phyloP scores from a whole-genome alignment of 2,888 invertebrate genomes.

The Pimpla rufipes region DNA sequence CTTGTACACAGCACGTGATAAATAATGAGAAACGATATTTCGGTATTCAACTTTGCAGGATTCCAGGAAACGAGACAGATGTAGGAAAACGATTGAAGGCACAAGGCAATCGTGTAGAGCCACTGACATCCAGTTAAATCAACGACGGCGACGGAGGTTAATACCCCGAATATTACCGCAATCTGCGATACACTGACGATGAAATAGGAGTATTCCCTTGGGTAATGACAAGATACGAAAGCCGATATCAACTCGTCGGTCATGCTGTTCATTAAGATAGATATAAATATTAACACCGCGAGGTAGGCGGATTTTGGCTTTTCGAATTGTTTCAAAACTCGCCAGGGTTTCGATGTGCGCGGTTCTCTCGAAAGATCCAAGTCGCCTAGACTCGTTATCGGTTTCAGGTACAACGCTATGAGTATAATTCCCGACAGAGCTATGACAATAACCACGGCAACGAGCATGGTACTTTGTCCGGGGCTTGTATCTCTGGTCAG shows the following conservation, averaged over 20 bases:
- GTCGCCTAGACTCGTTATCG: conserved; percentile 47
- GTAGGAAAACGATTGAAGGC: conserved; percentile 28
- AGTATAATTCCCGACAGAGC: conserved; percentile 62
- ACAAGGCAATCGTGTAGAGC: conserved; percentile 47
- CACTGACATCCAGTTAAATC: conserved; percentile 55
- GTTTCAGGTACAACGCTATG: conserved; percentile 66
- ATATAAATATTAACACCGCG: conserved; percentile 33
- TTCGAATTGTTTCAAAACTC: conserved; percentile 53
- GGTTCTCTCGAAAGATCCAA: conserved; percentile 47
- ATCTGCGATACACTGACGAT: conserved; percentile 34
- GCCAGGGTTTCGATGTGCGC: conserved; percentile 37
- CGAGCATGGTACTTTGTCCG: conserved; percentile 58
- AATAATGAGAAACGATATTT: conserved; percentile 40
- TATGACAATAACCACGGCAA: conserved; percentile 52
- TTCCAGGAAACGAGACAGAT: conserved; percentile 44
- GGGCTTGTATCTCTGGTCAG: conserved; percentile 20
- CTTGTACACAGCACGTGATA: conserved; percentile 49
- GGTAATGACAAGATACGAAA: conserved; percentile 44
- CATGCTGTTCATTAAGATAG: conserved; percentile 30
- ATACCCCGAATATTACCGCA: conserved; percentile 54
- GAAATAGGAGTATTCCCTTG: conserved; percentile 21
- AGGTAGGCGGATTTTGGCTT: conserved; percentile 45
- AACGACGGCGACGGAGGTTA: conserved; percentile 53
- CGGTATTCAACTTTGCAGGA: not conserved
- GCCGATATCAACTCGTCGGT: conserved; percentile 47